Percentiles rank a stretch among this genome's conserved stretches.
Evolutionary conservation across 2,113 vertebrate genomes (phyloP).

Genomic region (Cyrtonyx montezumae): DNA sequence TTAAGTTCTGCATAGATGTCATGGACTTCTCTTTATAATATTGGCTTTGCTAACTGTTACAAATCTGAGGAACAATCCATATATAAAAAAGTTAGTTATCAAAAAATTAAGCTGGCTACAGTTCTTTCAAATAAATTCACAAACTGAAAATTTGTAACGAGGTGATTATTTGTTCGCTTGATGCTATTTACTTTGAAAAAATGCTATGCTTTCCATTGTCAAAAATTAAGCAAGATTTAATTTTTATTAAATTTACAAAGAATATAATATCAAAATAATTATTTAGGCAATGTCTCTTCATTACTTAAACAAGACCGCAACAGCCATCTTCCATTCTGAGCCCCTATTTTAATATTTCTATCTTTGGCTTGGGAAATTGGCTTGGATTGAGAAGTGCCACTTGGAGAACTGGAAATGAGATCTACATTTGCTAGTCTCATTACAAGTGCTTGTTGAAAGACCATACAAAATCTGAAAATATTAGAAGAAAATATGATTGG

Average conservation of each 20-base stretch:
- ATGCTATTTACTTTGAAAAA: not conserved
- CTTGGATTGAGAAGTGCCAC: conserved; percentile 28
- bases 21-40: not conserved
- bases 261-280: conserved; percentile 1
- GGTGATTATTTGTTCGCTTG: not conserved
- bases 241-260: not conserved
- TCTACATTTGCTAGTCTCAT: conserved; percentile 5
- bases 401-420: conserved; percentile 41
- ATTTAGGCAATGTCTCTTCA: not conserved
- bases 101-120: not conserved
- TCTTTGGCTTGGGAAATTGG: conserved; percentile 16
- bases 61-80: not conserved
- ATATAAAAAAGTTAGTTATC: not conserved
- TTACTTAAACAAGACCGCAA: not conserved
- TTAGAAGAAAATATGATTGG: not conserved
- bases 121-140: not conserved
- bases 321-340: conserved; percentile 14
- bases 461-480: not conserved
- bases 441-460: conserved; percentile 1
- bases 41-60: not conserved
- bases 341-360: conserved; percentile 11
- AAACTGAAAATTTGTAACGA: not conserved
- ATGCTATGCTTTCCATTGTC: not conserved
- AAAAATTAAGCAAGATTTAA: not conserved
- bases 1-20: not conserved